Evolutionary conservation across 2,888 invertebrate species (phyloP), one percentile per base, ranked within the genome.

Genomic region (Leptura quadrifasciata): DNA sequence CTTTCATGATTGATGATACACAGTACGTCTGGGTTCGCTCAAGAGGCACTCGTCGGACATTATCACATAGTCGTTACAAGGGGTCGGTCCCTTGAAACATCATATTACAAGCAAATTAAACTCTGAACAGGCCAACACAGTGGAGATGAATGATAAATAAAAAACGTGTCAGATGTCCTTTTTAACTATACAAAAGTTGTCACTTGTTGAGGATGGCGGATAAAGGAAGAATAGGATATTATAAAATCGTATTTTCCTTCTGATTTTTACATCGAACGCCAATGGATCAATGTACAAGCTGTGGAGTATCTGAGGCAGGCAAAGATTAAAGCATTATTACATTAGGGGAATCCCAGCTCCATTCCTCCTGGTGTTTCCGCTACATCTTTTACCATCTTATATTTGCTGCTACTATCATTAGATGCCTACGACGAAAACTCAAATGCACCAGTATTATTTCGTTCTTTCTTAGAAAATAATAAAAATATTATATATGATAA

Each of bases 291-390:
- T 63, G 63, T 39, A 39, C 63, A 63, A 63, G 63, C 63, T 69
- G 71, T 71, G 84, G 84, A 83, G 82, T 81, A 84, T 85, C 83
- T 83, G 80, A 83, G 84, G 82, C 85, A 85, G 84, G 84, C 83
- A 83, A 83, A 86, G 86, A 87, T 87, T 86, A 86, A 86, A 86
- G 85, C 86, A 85, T 86, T 87, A 86, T 87, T 87, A 86, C 86
- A 86, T 86, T 86, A 86, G 85, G 85, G 86, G 85, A 85, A 86
- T 85, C 84, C 84, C 84, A 80, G 81, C 82, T 82, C 84, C 83
- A 84, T 85, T 83, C 82, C 77, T 76, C 75, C 69, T 75, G 78
- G 80, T 81, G 79, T 80, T 81, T 80, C 80, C 77, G 80, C 74
- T 63, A 63, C 63, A 63, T 63, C 39, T 39, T 63, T 27, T 39